A percentile compares a stretch with the other conserved stretches of the same genome.
phyloP scores from a whole-genome alignment of 2,888 invertebrate species.

The Syritta pipiens region DNA sequence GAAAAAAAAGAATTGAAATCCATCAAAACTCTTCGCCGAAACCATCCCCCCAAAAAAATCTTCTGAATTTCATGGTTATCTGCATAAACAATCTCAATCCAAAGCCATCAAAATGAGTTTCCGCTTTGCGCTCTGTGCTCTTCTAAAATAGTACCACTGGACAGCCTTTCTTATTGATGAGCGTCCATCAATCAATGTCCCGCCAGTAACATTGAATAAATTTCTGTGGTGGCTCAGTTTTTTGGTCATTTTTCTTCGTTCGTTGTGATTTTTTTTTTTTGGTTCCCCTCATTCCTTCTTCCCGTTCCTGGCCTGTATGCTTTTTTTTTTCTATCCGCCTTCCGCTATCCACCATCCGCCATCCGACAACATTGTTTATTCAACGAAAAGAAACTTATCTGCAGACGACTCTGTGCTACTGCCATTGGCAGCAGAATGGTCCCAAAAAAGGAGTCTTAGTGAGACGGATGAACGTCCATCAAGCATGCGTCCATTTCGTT shows the following conservation, averaged over 20 bases:
- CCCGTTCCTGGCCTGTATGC: neutral
- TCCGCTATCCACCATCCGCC: too few species aligned
- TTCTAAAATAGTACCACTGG: conserved; percentile 52
- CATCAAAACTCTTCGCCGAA: neutral
- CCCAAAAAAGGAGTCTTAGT: conserved; percentile 12
- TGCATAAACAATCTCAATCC: conserved; percentile 41
- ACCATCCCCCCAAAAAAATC: conserved; percentile 8
- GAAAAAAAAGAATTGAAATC: neutral
- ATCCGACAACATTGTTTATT: conserved; percentile 14
- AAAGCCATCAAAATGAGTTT: conserved; percentile 46
- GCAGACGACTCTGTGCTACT: neutral
- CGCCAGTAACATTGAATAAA: conserved; percentile 57
- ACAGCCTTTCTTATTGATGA: conserved; percentile 63
- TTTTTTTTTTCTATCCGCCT: too few species aligned
- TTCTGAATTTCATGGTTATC: too few species aligned
- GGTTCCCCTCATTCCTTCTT: neutral
- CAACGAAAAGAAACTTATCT: conserved; percentile 22
- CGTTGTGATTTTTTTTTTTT: conserved; percentile 46
- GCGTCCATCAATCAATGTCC: conserved; percentile 64
- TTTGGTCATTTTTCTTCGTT: conserved; percentile 47
- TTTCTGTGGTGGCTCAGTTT: conserved; percentile 52
- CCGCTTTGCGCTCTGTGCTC: conserved; percentile 20
- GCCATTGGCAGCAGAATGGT: too few species aligned
- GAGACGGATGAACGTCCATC: conserved; percentile 35
- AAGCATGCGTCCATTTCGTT: conserved; percentile 44